phyloP scores from a whole-genome alignment of 2,113 vertebrate species.

The Anas platyrhynchos region DNA sequence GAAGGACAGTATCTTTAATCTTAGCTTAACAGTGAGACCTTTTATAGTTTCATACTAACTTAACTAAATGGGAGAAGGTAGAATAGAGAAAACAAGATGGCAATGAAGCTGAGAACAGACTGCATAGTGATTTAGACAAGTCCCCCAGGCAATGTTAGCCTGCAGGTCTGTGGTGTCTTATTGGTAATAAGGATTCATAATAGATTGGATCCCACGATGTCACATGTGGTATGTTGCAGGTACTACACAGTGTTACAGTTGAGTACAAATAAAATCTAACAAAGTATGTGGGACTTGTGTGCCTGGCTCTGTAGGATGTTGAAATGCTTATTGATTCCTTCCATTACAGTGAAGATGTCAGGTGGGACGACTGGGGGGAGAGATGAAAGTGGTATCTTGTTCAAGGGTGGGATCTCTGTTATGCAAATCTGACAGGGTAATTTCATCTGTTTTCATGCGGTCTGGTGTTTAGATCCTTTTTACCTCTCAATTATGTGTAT shows the following conservation, averaged over 20 bases:
- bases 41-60: background rate
- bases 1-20: background rate
- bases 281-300: background rate
- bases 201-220: background rate
- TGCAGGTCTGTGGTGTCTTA: background rate
- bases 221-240: fast-evolving
- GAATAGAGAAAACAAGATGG: background rate
- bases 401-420: fast-evolving
- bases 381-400: background rate
- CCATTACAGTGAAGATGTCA: background rate
- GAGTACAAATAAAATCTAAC: background rate
- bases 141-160: background rate
- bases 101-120: background rate
- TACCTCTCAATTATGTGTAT: background rate
- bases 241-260: background rate
- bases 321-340: background rate
- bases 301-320: background rate
- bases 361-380: background rate
- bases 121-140: background rate
- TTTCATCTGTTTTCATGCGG: background rate
- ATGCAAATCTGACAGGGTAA: background rate
- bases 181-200: background rate
- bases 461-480: background rate
- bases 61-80: background rate
- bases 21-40: background rate